phyloP scores from a whole-genome alignment of 2,113 vertebrate genomes.

The Gambusia holbrooki region DNA sequence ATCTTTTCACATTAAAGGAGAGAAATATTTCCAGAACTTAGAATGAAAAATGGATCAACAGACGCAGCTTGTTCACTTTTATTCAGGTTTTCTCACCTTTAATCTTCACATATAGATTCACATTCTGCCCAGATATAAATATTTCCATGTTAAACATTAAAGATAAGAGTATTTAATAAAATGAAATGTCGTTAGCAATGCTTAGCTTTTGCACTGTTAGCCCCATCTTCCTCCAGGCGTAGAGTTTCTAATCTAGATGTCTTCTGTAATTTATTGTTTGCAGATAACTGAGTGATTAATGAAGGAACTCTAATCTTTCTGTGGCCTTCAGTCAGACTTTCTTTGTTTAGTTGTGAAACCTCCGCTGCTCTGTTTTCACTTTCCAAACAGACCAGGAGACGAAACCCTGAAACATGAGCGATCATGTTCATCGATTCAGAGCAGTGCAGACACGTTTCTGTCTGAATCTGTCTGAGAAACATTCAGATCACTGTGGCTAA shows the following conservation, averaged over 20 bases:
- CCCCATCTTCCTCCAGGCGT: background rate
- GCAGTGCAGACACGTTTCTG: background rate
- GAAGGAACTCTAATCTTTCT: background rate
- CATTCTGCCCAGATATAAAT: too few relatives aligned
- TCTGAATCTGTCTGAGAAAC: background rate
- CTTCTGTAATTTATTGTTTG: background rate
- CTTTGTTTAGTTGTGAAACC: slow-evolving; percentile 14
- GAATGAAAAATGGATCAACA: background rate
- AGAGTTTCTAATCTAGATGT: background rate
- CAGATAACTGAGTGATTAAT: background rate
- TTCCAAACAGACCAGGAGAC: background rate
- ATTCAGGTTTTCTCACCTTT: background rate
- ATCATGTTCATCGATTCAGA: slow-evolving; percentile 1
- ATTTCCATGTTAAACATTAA: background rate
- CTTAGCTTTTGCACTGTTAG: background rate
- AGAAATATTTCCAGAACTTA: background rate
- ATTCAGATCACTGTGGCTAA: too few relatives aligned
- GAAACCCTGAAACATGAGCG: background rate
- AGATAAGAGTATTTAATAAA: background rate
- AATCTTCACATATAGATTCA: too few relatives aligned
- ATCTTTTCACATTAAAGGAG: background rate
- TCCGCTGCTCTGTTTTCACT: slow-evolving; percentile 4
- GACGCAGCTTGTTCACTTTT: background rate
- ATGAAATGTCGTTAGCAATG: background rate
- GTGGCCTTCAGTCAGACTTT: background rate